Conservation (phyloP, 2,797 vertebrate genomes). For the Sciurus carolinensis region DNA sequence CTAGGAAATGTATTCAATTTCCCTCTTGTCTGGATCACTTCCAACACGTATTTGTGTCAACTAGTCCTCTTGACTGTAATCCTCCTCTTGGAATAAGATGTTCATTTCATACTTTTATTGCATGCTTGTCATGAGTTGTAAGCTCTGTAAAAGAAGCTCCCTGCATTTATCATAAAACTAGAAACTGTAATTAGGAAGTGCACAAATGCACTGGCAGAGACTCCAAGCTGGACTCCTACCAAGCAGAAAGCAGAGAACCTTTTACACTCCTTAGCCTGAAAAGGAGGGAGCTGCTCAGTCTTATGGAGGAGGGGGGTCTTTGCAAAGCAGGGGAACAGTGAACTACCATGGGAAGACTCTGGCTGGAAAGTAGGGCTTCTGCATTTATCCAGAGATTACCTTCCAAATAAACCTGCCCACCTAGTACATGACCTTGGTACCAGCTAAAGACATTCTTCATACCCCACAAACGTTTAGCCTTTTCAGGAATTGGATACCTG, state of each 20-base stretch:
- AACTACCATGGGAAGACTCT: background rate
- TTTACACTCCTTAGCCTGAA: background rate
- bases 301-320: background rate
- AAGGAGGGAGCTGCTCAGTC: background rate
- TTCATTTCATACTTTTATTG: constrained; percentile 82
- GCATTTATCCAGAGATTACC: background rate
- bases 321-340: background rate
- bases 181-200: constrained; percentile 78
- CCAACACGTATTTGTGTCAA: constrained; percentile 80
- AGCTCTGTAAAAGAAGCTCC: constrained; percentile 74
- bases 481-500: background rate
- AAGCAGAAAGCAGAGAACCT: background rate
- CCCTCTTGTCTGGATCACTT: constrained; percentile 81
- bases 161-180: constrained; percentile 76
- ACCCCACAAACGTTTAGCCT: background rate
- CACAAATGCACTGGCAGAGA: constrained; percentile 34
- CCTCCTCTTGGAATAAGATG: constrained; percentile 83
- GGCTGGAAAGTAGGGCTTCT: background rate
- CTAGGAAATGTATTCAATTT: constrained; percentile 80
- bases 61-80: constrained; percentile 77
- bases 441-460: background rate
- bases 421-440: background rate
- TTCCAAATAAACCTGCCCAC: background rate
- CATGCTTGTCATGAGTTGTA: constrained; percentile 76
- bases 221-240: background rate